Conservation (phyloP, 2,113 vertebrate species). For the Tauraco erythrolophus region DNA sequence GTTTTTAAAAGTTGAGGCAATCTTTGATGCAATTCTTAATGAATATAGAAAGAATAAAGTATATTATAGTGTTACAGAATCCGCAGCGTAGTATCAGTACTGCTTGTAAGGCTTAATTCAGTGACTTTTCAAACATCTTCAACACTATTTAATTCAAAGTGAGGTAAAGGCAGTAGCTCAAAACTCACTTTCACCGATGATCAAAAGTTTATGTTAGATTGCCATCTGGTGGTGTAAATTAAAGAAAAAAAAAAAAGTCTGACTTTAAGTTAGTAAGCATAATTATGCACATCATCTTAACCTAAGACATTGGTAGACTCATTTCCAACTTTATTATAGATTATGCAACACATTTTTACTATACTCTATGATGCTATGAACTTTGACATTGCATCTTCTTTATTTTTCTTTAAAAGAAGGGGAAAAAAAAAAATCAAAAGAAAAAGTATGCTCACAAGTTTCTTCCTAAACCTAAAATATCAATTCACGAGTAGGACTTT, state of each 20-base stretch:
- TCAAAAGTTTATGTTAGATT: conserved; percentile 20
- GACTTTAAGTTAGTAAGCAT: not conserved
- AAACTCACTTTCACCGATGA: not conserved
- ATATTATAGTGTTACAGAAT: not conserved
- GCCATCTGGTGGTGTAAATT: conserved; percentile 65
- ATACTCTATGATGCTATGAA: not conserved
- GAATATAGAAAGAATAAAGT: not conserved
- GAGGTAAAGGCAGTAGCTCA: not conserved
- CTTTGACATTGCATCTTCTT: not conserved
- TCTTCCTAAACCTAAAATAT: not conserved
- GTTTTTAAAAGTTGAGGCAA: not conserved
- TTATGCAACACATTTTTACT: not conserved
- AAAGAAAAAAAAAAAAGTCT: not conserved
- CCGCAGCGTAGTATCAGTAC: not conserved
- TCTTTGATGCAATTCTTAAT: not conserved
- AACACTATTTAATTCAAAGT: not conserved
- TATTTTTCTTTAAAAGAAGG: not conserved
- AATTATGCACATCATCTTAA: not conserved
- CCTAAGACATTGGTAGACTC: not conserved
- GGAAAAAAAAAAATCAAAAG: fast-evolving
- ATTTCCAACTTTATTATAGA: not conserved
- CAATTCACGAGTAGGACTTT: not conserved
- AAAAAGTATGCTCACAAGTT: not conserved
- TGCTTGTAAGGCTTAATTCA: not conserved
- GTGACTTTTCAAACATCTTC: not conserved